phyloP scores from a whole-genome alignment of 2,888 invertebrate genomes.

The Lacanobia oleracea region DNA sequence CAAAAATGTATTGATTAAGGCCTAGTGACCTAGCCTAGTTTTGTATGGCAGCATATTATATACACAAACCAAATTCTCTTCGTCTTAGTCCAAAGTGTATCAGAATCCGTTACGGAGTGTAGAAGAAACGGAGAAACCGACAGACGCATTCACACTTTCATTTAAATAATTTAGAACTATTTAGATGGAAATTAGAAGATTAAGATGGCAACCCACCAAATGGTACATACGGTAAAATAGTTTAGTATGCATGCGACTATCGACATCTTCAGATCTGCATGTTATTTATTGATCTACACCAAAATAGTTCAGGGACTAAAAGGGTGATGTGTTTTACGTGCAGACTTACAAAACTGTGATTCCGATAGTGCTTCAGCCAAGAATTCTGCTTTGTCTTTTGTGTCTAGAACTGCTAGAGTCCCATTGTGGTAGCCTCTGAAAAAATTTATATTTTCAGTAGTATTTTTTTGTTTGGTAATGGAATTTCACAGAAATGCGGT shows the following conservation, averaged over 20 bases:
- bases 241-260: background rate
- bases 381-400: slow-evolving; percentile 85
- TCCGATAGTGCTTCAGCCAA: slow-evolving; percentile 88
- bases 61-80: too few species aligned
- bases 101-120: too few species aligned
- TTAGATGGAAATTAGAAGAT: too few species aligned
- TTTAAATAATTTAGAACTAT: too few species aligned
- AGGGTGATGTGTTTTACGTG: background rate
- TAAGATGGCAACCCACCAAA: background rate
- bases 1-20: background rate
- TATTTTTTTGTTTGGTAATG: too few species aligned
- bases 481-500: too few species aligned
- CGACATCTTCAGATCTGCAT: slow-evolving; percentile 8
- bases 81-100: too few species aligned
- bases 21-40: too few species aligned
- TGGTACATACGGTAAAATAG: background rate
- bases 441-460: too few species aligned
- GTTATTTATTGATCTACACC: background rate
- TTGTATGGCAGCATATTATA: too few species aligned
- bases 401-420: slow-evolving; percentile 83
- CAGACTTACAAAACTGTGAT: slow-evolving; percentile 85
- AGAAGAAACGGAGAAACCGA: too few species aligned
- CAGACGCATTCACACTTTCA: too few species aligned
- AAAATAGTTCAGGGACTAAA: background rate
- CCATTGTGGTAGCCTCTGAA: slow-evolving; percentile 86